These are phyloP conservation scores for Megalops atlanticus DNA, from an alignment of 2,113 vertebrate species.

Conservation along the genomic window DNA sequence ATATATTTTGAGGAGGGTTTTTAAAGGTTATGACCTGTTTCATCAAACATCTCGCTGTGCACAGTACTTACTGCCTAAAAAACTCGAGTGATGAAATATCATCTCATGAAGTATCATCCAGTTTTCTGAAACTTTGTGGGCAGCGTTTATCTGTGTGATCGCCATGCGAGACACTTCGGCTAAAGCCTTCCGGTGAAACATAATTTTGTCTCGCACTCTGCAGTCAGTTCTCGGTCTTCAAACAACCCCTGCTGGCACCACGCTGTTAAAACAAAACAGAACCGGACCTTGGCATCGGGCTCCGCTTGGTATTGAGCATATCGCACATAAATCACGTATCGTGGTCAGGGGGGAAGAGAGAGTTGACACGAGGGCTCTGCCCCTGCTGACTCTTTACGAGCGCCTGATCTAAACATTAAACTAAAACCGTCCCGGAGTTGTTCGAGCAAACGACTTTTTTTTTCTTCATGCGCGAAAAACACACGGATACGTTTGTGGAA, in stretches of 20 bases:
- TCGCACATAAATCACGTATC: not conserved
- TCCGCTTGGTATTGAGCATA: not conserved
- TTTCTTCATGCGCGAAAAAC: not conserved
- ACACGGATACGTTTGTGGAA: slow-evolving; percentile 48
- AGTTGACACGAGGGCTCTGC: not conserved
- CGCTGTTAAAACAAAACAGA: not conserved
- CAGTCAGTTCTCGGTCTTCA: not conserved
- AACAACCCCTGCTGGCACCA: not conserved
- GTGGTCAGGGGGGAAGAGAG: not conserved
- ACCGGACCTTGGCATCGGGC: not conserved
- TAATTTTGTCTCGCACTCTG: not conserved
- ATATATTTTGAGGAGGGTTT: not conserved
- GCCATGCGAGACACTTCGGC: not conserved
- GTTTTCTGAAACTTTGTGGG: not conserved
- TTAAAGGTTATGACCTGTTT: not conserved
- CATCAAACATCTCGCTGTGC: not conserved
- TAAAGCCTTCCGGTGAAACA: not conserved
- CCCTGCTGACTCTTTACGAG: not conserved
- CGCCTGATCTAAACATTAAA: not conserved
- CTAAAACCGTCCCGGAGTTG: not conserved
- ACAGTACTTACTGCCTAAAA: not conserved
- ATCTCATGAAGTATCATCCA: not conserved
- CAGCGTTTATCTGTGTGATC: not conserved
- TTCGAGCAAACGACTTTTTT: not conserved
- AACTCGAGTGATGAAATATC: not conserved